Evolutionary conservation across 1,140 invertebrate genomes (phyloP), one percentile per base, ranked within the genome.

Genomic region (Aphaenogaster rudis): DNA sequence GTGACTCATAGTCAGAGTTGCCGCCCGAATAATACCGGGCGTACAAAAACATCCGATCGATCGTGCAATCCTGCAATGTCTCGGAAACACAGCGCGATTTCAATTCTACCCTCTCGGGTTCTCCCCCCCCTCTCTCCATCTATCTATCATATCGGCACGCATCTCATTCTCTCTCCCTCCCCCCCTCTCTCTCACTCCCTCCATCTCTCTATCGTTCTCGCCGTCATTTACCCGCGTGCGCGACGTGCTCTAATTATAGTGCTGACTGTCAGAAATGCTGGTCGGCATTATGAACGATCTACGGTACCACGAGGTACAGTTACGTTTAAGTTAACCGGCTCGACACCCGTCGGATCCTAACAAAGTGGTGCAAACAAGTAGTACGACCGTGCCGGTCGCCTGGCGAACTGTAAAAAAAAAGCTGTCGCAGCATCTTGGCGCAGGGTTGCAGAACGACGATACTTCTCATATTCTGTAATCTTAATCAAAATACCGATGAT

Each of bases 241-340:
- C 84, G 92, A 91, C 66, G 85, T 88, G 88, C 92, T 92, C 92
- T 90, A 92, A 92, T 92, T 92, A 90, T 87, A 79, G 84, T 67
- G 69, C 67, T 54, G 79, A 74, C 80, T 87, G 88, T 92, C 88
- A 91, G 92, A 92, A 92, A 92, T 79, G 86, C 79, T 85, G 87
- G 77, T 89, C 63, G 79, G 80, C 76, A 81, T 88, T 88, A 87
- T 85, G 87, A 88, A 91, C 88, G 86, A 90, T 86, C 88, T 85
- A 90, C 88, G 88, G 86, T 90, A 90, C 74, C 88, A 21, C 74
- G 42, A 86, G 77, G 79, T 90, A 90, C 89, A 90, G 89, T 90
- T 90, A 90, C 78, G 88, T 78, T 90, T 87, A 87, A 71, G 72
- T 82, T 90, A 84, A 78, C 78, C 52, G 85, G 42, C 78, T 77